phyloP scores from a whole-genome alignment of 2,888 invertebrate species.

The Mallateleia sp. region DNA sequence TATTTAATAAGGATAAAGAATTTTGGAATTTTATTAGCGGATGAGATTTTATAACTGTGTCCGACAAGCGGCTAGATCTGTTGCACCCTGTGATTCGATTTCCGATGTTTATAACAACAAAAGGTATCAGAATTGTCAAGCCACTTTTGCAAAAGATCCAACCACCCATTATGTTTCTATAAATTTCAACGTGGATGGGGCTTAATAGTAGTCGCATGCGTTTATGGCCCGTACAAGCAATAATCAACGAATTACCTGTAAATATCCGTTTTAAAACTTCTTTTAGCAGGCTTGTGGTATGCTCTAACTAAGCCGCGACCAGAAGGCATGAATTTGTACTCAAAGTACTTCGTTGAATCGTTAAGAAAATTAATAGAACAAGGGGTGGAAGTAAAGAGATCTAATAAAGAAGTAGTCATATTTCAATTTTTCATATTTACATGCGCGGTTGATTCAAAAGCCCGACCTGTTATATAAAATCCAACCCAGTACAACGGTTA shows the following conservation, averaged over 20 bases:
- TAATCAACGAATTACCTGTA: slow-evolving; percentile 36
- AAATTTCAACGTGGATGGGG: slow-evolving; percentile 45
- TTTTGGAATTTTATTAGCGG: too few relatives aligned
- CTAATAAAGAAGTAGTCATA: slow-evolving; percentile 17
- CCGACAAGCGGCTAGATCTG: too few relatives aligned
- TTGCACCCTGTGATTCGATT: too few relatives aligned
- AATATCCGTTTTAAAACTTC: slow-evolving; percentile 14
- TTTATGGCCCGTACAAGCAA: slow-evolving; percentile 32
- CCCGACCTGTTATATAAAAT: slow-evolving; percentile 23
- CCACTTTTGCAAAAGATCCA: slow-evolving; percentile 9
- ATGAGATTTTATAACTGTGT: too few relatives aligned
- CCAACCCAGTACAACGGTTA: neutral
- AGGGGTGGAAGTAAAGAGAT: slow-evolving; percentile 6
- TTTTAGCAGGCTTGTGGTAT: slow-evolving; percentile 27
- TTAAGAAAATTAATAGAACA: neutral
- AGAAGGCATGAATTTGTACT: slow-evolving; percentile 37
- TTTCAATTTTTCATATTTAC: slow-evolving; percentile 40
- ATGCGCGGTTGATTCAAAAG: slow-evolving; percentile 41
- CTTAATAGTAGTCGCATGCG: slow-evolving; percentile 33
- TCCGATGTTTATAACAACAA: slow-evolving; percentile 28
- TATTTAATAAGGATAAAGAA: too few relatives aligned
- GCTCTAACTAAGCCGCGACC: neutral
- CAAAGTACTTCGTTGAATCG: slow-evolving; percentile 27
- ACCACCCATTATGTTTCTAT: slow-evolving; percentile 22
- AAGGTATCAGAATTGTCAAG: slow-evolving; percentile 32